Evolutionary conservation across 1,140 invertebrate genomes (phyloP), one percentile per base, ranked within the genome.

Genomic region (Drosophila subpulchrella): DNA sequence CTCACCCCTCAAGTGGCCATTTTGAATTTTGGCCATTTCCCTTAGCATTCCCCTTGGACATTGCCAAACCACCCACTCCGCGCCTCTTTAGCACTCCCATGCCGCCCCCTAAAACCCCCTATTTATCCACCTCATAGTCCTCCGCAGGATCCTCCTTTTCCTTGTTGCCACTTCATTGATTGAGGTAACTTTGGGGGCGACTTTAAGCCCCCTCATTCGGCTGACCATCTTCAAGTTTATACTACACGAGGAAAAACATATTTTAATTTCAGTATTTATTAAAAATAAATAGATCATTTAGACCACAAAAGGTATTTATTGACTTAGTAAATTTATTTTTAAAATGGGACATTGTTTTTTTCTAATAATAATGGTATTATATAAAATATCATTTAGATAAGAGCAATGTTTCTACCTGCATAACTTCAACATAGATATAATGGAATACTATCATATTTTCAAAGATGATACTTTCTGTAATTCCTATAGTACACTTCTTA

Each of bases 1-100:
- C 57, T 74, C 76, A 84, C 66, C 81, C 81, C 46, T 73, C 57
- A 51, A 48, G 81, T 59, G 66, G 81, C 81, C 81, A 84, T 84
- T 84, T 84, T 84, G 81, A 73, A 84, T 80, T 76, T 70, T 46
- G 67, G 54, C 44, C 53, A 72, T 48, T 47, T 44, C 55, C 55
- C 54, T 32, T 48, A 20, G 59, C 51, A 55, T 72, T 66, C 60
- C 58, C 30, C n/a, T 47, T 71, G 65, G 65, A 66, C 59, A 60
- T 6, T 12, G 17, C 30, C 6, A 7, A 32, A 7, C 8, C 56
- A 0, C n/a, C 39, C 4, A n/a, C 53, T 7, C 12, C 4, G 1
- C 55, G 12, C 11, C n/a, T 1, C n/a, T 38, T 8, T n/a, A n/a
- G 15, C 24, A 48, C 36, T 32, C 12, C 42, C 4, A 47, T 13